Evolutionary conservation across 2,797 vertebrate genomes (phyloP), one percentile per base, ranked within the genome.

Genomic region (Xiphorhynchus erythropygius): DNA sequence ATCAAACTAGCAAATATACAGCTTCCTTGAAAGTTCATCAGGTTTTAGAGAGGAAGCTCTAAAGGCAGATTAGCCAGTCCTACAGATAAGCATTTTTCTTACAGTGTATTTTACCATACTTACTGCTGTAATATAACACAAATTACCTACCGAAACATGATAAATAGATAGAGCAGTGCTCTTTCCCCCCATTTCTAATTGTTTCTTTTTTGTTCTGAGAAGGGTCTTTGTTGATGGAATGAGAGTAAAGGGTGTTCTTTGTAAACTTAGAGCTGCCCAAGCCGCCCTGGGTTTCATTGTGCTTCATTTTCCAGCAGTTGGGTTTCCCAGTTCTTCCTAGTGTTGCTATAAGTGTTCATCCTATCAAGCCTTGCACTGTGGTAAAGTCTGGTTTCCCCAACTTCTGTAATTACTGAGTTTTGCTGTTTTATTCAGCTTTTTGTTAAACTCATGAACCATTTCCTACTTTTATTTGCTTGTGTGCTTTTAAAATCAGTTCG

Each of bases 111-210:
- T 96, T 96, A 60, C 90, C 18, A 32, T 95, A 68, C 82, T 93
- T 87, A 80, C 76, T 88, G 59, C 37, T 87, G 80, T 97, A 97
- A 93, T 1, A 17, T 97, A 96, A 97, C 91, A 63, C 30, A 94
- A 94, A 93, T 96, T 96, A 79, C 85, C 96, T 95, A 91, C 24
- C 30, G 37, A 93, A 94, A 77, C 80, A 39, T 88, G 95, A 84
- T 94, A 84, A 90, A 67, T 73, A 81, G 74, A 52, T 30, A 44
- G 33, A 78, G 35, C 67, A 62, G 78, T 76, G 28, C 49, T 93
- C 70, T 80, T 81, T 55, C 5, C 13, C 24, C 35, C n/a, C 28
- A 6, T 15, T 57, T 46, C 21, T 46, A 46, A 46, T 22, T 46
- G 5, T 50, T 50, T 50, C 8, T 10, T 49, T 12, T 24, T 18